phyloP scores from a whole-genome alignment of 2,888 invertebrate genomes.

The Melanostoma scalare region DNA sequence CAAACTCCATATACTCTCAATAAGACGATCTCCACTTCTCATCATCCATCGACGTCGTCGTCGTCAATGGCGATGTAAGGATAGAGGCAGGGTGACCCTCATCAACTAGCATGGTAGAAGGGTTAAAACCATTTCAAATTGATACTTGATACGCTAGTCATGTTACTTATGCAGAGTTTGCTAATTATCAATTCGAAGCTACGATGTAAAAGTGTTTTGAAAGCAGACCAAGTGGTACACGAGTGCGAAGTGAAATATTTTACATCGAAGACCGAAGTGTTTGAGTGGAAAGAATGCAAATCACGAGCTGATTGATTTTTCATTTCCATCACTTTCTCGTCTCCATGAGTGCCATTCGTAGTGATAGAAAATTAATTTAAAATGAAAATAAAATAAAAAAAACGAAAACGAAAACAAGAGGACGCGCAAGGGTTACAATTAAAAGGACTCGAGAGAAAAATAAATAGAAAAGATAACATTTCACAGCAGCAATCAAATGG shows the following conservation, averaged over 20 bases:
- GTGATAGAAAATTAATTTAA: slow-evolving; percentile 69
- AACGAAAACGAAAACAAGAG: neutral
- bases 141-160: slow-evolving; percentile 63
- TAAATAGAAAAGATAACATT: slow-evolving; percentile 68
- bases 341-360: slow-evolving; percentile 58
- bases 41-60: neutral
- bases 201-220: slow-evolving; percentile 48
- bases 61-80: too few species aligned
- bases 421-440: slow-evolving; percentile 51
- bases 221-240: slow-evolving; percentile 23
- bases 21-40: slow-evolving; percentile 17
- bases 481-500: slow-evolving; percentile 39
- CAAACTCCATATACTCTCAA: slow-evolving; percentile 14
- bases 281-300: slow-evolving; percentile 71
- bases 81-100: slow-evolving; percentile 50
- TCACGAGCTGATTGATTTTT: slow-evolving; percentile 67
- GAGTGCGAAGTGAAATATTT: slow-evolving; percentile 2
- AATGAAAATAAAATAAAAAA: slow-evolving; percentile 26
- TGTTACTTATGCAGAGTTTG: slow-evolving; percentile 72
- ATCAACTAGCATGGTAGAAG: slow-evolving; percentile 39
- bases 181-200: slow-evolving; percentile 68
- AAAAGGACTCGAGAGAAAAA: slow-evolving; percentile 60
- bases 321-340: slow-evolving; percentile 43
- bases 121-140: slow-evolving; percentile 64
- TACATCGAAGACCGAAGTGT: slow-evolving; percentile 32